These are phyloP conservation scores for Anabacerthia variegaticeps DNA, from an alignment of 2,797 vertebrate species.

Conservation along the genomic window DNA sequence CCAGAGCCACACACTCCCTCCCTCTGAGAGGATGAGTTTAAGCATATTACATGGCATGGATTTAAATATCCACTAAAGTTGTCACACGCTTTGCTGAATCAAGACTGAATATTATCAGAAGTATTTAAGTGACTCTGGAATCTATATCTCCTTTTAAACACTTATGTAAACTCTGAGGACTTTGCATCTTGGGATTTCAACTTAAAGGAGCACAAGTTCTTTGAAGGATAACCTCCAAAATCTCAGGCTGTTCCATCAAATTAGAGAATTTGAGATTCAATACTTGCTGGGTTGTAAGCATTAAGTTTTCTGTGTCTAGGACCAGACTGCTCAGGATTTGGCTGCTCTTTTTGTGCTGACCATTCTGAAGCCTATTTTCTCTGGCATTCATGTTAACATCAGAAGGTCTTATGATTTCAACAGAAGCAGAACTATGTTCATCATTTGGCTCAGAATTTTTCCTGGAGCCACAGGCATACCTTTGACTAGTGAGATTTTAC, in stretches of 20 bases:
- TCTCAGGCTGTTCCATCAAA: neutral
- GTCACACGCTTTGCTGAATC: neutral
- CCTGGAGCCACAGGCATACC: neutral
- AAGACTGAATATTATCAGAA: neutral
- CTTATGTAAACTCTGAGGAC: neutral
- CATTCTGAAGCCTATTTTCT: neutral
- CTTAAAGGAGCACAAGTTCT: neutral
- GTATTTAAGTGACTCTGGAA: neutral
- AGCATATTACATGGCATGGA: neutral
- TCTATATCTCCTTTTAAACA: neutral
- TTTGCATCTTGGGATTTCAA: neutral
- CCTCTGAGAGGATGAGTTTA: neutral
- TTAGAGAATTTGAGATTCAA: neutral
- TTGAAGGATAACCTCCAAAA: neutral
- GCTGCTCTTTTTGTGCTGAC: neutral
- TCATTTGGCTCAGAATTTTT: neutral
- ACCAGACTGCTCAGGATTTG: neutral
- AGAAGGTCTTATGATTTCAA: neutral
- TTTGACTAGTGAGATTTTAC: neutral
- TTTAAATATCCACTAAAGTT: constrained; percentile 8
- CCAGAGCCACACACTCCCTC: neutral
- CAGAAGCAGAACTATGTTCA: neutral
- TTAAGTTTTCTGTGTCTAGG: neutral
- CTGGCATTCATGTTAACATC: neutral
- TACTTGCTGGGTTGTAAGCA: accelerated